Conservation (phyloP, 2,113 vertebrate genomes). For the Cyanistes caeruleus region DNA sequence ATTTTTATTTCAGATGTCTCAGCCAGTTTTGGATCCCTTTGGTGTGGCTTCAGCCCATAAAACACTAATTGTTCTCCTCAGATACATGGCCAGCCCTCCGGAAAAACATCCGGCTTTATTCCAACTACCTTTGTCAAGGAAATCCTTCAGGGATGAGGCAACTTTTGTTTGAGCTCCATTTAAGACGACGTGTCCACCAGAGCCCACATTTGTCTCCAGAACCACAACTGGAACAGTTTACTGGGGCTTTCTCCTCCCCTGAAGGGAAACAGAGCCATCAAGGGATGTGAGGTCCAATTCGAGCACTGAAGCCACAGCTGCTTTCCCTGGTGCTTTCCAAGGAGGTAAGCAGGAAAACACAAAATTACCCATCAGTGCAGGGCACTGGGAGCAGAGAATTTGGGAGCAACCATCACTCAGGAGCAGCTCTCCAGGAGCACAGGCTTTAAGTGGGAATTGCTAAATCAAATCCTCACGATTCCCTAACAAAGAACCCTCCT, state of each 20-base stretch:
- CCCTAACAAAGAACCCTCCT: background rate
- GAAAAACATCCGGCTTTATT: background rate
- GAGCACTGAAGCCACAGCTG: background rate
- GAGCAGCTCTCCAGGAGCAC: background rate
- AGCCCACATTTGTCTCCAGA: background rate
- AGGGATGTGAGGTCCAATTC: background rate
- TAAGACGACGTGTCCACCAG: background rate
- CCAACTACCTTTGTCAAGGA: background rate
- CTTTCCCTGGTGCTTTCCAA: background rate
- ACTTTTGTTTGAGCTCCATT: background rate
- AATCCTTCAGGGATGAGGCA: background rate
- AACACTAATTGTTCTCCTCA: constrained; percentile 2
- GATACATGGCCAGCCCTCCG: background rate
- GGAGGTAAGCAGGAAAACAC: background rate
- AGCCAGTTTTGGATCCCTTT: background rate
- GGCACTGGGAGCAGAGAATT: background rate
- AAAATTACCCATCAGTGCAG: background rate
- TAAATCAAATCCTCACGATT: background rate
- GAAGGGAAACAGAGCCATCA: background rate
- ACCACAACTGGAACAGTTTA: background rate
- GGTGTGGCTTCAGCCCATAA: background rate
- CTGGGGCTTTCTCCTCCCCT: background rate
- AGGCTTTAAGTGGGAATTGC: background rate
- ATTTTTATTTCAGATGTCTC: background rate
- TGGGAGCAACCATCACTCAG: background rate